Percentiles rank a stretch among this genome's conserved stretches.
phyloP scores from a whole-genome alignment of 2,113 vertebrate genomes.

The Grantiella picta region DNA sequence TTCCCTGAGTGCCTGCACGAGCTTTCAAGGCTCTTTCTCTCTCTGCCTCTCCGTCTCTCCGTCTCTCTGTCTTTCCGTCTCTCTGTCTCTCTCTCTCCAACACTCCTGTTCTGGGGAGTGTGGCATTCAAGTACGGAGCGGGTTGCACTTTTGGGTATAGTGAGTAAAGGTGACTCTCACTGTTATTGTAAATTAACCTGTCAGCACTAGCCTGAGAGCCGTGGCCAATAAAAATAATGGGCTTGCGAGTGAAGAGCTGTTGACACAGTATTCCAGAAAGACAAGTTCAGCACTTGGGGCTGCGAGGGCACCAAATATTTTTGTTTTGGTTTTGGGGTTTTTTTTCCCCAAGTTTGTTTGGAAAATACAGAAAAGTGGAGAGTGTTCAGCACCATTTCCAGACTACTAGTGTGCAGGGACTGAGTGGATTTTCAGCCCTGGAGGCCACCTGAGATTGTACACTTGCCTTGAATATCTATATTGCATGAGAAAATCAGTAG shows the following conservation, averaged over 20 bases:
- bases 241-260: constrained; percentile 32
- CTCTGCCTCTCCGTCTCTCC: background rate
- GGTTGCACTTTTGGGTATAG: background rate
- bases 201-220: constrained; percentile 29
- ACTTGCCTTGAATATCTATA: background rate
- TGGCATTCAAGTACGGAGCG: background rate
- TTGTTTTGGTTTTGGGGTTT: background rate
- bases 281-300: constrained; percentile 34
- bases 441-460: background rate
- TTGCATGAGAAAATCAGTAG: background rate
- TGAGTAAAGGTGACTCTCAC: constrained; percentile 42
- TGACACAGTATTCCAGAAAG: constrained; percentile 48
- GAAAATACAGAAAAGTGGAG: background rate
- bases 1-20: background rate
- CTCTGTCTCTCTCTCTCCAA: background rate
- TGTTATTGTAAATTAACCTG: constrained; percentile 59
- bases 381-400: background rate
- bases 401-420: background rate
- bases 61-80: rapidly evolving
- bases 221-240: constrained; percentile 57
- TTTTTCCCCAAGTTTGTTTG: background rate
- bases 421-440: background rate
- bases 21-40: background rate
- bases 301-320: background rate
- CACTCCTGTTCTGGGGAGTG: background rate